phyloP scores from a whole-genome alignment of 2,797 vertebrate species.

The Microctenopoma stevenorrisi region DNA sequence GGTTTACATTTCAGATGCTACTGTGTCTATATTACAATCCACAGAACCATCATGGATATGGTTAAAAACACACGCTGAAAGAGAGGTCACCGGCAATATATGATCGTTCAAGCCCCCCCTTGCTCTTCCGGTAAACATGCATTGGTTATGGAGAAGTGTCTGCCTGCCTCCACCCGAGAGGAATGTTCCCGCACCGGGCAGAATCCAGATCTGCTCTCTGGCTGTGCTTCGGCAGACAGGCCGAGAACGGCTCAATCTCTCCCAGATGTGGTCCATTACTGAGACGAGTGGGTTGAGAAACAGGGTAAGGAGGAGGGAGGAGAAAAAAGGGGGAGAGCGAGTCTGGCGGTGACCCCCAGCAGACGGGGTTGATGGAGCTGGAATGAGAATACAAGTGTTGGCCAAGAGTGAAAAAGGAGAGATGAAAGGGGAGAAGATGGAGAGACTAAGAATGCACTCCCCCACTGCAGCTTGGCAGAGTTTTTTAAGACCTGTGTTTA shows the following conservation, averaged over 20 bases:
- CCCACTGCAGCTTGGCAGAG: conserved; percentile 33
- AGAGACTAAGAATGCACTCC: conserved; percentile 38
- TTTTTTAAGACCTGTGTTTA: conserved; percentile 41
- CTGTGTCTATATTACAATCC: conserved; percentile 17
- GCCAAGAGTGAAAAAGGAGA: conserved; percentile 61
- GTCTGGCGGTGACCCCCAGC: conserved; percentile 78
- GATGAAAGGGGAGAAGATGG: conserved; percentile 16
- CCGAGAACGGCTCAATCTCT: conserved; percentile 70
- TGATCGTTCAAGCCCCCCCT: neutral
- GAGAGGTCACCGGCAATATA: conserved; percentile 63
- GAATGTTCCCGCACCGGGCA: conserved; percentile 22
- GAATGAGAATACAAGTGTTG: conserved; percentile 70
- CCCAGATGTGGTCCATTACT: conserved; percentile 83
- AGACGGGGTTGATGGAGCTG: conserved; percentile 78
- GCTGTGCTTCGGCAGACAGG: conserved; percentile 41
- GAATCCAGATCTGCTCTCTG: conserved; percentile 21
- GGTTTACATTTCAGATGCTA: conserved; percentile 21
- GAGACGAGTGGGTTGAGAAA: conserved; percentile 69
- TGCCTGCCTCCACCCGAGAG: conserved; percentile 16
- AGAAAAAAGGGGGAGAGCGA: conserved; percentile 3
- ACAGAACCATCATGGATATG: conserved; percentile 26
- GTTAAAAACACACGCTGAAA: conserved; percentile 36
- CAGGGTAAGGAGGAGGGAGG: conserved; percentile 39
- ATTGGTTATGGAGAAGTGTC: conserved; percentile 20
- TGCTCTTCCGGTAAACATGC: conserved; percentile 19